phyloP scores from a whole-genome alignment of 2,797 vertebrate genomes.

The Dendrocincla tyrannina region DNA sequence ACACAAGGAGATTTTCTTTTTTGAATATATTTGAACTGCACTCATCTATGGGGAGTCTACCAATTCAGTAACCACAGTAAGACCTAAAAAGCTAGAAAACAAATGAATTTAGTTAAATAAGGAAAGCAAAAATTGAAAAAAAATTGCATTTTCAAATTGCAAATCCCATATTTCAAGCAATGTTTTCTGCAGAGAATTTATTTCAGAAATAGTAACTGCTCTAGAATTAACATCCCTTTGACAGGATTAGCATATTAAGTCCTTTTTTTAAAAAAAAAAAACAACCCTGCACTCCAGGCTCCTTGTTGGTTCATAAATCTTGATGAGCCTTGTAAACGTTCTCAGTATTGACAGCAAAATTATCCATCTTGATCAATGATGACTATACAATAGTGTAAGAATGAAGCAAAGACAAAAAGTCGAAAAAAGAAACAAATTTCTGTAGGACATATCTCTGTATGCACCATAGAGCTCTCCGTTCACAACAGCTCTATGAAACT shows the following conservation, averaged over 20 bases:
- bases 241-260: not conserved
- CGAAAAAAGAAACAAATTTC: not conserved
- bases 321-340: not conserved
- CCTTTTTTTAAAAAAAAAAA: not conserved
- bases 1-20: not conserved
- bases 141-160: not conserved
- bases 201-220: not conserved
- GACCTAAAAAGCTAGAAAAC: not conserved
- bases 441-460: not conserved
- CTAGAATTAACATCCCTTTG: not conserved
- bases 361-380: not conserved
- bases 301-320: constrained; percentile 31
- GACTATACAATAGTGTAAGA: not conserved
- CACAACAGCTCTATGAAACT: not conserved
- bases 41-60: not conserved
- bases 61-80: not conserved
- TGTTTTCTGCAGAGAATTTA: not conserved
- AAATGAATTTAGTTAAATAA: not conserved
- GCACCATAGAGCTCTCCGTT: not conserved
- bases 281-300: not conserved
- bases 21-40: not conserved
- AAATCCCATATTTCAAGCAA: not conserved
- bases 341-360: not conserved
- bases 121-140: not conserved
- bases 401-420: not conserved